Evolutionary conservation across 1,140 invertebrate genomes (phyloP).

Genomic region (Drosophila insularis): DNA sequence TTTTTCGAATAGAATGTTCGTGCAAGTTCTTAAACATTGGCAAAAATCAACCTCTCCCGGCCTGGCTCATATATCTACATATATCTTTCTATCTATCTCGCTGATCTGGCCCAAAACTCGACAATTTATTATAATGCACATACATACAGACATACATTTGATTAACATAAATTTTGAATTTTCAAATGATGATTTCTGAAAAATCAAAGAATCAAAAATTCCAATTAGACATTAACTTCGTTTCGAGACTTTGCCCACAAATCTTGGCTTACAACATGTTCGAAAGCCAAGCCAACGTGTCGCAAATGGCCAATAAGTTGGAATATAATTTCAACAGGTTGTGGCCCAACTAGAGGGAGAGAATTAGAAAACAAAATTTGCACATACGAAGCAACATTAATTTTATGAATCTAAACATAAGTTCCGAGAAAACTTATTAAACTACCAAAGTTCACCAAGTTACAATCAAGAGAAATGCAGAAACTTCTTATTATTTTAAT

Average conservation of each 20-base stretch:
- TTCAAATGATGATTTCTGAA: not conserved
- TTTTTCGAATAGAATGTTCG: constrained; percentile 49
- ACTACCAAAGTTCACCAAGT: no score
- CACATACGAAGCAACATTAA: not conserved
- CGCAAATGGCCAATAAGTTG: constrained; percentile 2
- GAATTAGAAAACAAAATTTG: not conserved
- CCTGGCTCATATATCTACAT: no score
- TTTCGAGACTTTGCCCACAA: not conserved
- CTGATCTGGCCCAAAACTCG: not conserved
- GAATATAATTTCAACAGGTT: constrained; percentile 44
- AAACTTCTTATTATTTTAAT: no score
- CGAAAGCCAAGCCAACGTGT: not conserved
- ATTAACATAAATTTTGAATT: not conserved
- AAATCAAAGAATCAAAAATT: not conserved
- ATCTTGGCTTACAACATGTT: constrained; percentile 41
- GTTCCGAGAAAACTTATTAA: no score
- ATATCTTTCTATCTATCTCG: constrained; percentile 16
- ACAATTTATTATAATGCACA: constrained; percentile 8
- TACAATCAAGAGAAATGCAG: no score
- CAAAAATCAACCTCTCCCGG: not conserved
- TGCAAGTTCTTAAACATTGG: not conserved
- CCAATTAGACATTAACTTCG: not conserved
- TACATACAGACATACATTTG: not conserved
- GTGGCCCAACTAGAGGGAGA: constrained; percentile 28
- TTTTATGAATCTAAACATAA: no score